phyloP scores from a whole-genome alignment of 2,113 vertebrate species.

The Hucho hucho region DNA sequence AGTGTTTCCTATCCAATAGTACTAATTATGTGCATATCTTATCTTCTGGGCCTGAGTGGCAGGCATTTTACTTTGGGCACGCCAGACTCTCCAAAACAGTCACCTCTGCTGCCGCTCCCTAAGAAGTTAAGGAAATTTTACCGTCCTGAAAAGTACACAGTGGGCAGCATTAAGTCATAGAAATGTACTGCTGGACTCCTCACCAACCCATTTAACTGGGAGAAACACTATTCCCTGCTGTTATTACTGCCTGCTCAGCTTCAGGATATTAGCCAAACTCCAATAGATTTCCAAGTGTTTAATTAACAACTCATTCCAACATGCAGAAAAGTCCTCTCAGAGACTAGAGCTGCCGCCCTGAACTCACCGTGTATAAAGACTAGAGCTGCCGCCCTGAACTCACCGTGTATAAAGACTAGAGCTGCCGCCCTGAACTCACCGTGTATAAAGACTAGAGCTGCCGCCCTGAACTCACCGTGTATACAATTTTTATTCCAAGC shows the following conservation, averaged over 20 bases:
- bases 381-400: neutral
- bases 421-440: neutral
- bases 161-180: no score
- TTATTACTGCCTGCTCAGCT: neutral
- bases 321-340: neutral
- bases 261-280: neutral
- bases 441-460: neutral
- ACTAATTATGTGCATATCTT: no score
- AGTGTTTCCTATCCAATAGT: no score
- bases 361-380: neutral
- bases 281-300: neutral
- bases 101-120: no score
- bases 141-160: no score
- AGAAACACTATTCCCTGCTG: no score
- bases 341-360: neutral
- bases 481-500: neutral
- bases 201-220: no score
- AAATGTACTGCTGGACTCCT: no score
- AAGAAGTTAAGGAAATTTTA: no score
- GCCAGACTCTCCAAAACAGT: no score
- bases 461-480: neutral
- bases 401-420: neutral
- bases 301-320: neutral
- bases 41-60: no score
- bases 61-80: no score